Evolutionary conservation across 2,797 vertebrate genomes (phyloP).

Genomic region (Gadopsis marmoratus): DNA sequence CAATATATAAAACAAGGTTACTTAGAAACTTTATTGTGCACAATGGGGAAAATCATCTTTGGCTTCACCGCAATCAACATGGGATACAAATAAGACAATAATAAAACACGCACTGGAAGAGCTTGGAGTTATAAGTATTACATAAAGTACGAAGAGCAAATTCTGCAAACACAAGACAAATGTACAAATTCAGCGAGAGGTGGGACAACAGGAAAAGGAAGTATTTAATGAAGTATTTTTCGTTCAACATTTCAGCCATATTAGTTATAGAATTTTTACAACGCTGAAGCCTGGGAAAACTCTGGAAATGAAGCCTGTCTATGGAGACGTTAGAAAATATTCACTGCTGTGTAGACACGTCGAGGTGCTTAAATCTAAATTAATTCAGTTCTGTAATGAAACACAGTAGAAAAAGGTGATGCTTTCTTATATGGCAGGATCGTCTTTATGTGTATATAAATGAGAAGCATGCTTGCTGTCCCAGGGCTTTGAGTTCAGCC

Average conservation of each 20-base stretch:
- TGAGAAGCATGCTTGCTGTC: constrained; percentile 5
- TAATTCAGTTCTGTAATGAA: constrained; percentile 3
- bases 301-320: neutral
- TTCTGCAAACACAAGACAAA: no score
- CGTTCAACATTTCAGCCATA: neutral
- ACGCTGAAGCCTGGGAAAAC: neutral
- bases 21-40: no score
- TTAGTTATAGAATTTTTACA: constrained; percentile 12
- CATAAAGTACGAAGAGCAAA: no score
- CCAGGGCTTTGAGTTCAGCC: constrained; percentile 34
- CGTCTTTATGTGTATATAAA: constrained; percentile 5
- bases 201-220: neutral
- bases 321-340: neutral
- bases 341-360: constrained; percentile 19
- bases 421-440: neutral
- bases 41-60: no score
- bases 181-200: no score
- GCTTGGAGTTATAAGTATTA: no score
- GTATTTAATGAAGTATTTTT: neutral
- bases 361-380: neutral
- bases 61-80: no score
- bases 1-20: neutral
- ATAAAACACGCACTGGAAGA: no score
- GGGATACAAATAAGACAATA: no score
- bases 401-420: neutral